Percentiles rank a stretch among this genome's conserved stretches.
phyloP scores from a whole-genome alignment of 2,113 vertebrate genomes.

The Alexandromys fortis region DNA sequence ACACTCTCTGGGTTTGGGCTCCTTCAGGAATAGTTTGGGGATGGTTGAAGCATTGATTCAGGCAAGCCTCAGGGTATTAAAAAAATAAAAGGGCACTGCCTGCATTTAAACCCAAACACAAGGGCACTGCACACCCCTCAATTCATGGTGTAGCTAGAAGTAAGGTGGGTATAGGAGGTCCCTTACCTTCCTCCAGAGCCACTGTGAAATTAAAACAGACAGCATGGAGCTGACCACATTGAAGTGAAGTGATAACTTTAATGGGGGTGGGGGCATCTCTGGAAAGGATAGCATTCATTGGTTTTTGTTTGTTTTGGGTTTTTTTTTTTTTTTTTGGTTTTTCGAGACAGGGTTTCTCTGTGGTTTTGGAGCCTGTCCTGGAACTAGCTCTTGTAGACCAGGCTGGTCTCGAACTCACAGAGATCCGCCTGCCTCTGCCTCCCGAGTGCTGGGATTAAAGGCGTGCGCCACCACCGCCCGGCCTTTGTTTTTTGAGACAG shows the following conservation, averaged over 20 bases:
- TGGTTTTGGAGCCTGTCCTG: too few species aligned
- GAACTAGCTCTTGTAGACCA: too few species aligned
- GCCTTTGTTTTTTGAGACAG: too few species aligned
- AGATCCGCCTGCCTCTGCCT: too few species aligned
- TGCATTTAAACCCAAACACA: neutral
- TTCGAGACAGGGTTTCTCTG: too few species aligned
- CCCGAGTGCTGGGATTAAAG: too few species aligned
- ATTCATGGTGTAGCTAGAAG: neutral
- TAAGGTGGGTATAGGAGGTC: neutral
- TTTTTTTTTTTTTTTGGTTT: too few species aligned
- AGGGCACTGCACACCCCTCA: neutral
- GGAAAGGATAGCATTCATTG: too few species aligned
- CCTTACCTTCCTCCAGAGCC: neutral
- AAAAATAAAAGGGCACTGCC: neutral
- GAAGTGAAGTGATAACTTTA: neutral
- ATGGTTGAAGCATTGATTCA: neutral
- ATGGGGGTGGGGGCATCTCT: neutral
- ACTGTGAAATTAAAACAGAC: neutral
- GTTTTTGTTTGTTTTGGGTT: too few species aligned
- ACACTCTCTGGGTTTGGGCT: neutral
- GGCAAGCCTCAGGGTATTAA: neutral
- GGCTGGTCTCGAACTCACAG: too few species aligned
- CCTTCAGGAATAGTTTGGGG: neutral
- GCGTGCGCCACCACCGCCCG: too few species aligned
- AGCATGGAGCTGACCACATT: neutral